Evolutionary conservation across 1,140 invertebrate species (phyloP).

Genomic region (Grapholita molesta): DNA sequence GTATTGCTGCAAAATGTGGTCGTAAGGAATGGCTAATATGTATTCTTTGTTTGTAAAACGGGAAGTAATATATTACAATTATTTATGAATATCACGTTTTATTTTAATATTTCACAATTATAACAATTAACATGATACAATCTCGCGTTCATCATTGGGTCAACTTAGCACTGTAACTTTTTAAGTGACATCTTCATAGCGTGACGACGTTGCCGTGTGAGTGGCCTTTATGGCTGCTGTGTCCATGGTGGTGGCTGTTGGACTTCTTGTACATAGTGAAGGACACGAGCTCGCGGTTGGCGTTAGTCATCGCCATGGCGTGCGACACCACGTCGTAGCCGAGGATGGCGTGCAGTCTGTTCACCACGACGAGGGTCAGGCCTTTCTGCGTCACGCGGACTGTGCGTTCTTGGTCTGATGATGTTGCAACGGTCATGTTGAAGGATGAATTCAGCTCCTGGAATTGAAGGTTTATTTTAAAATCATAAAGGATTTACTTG

Average conservation of each 20-base stretch:
- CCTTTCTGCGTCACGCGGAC: constrained; percentile 65
- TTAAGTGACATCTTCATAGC: constrained; percentile 35
- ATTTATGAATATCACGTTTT: background rate
- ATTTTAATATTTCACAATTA: background rate
- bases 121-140: background rate
- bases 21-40: background rate
- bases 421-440: constrained; percentile 47
- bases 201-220: constrained; percentile 52
- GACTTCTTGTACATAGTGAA: constrained; percentile 73
- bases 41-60: background rate
- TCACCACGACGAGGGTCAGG: constrained; percentile 60
- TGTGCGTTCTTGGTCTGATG: constrained; percentile 52
- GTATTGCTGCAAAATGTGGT: background rate
- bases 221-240: constrained; percentile 27
- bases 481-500: background rate
- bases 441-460: constrained; percentile 67
- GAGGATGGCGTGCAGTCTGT: constrained; percentile 61
- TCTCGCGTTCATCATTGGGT: background rate
- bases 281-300: constrained; percentile 65
- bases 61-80: background rate
- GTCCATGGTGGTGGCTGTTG: constrained; percentile 39
- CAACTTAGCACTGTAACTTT: background rate
- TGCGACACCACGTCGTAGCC: constrained; percentile 71
- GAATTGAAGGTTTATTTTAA: constrained; percentile 23
- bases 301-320: constrained; percentile 72